Base-by-base conservation (phyloP, 2,888 invertebrate genomes). In the Lamproptera curius region DNA sequence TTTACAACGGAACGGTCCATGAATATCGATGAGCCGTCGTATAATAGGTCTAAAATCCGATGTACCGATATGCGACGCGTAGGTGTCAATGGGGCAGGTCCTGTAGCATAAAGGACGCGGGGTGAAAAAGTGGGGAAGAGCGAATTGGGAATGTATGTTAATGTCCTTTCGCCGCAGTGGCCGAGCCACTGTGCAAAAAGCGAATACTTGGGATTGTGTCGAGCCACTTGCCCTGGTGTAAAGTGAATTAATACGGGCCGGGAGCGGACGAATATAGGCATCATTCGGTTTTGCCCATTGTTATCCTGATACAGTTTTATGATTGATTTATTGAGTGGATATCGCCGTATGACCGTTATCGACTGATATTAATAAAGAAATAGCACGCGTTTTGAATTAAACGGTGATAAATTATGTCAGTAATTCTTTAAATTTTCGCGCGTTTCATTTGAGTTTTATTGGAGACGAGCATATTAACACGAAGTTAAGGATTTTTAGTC, bases 11-110 rank as follows among this genome's bases (percentile, higher is more conserved):
- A 67, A 63, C 69, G 65, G 59, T 68, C 72, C 74, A 75, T 77
- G 77, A 78, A 76, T 82, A 79, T 80, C 78, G 79, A 80, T 76
- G 76, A 75, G 76, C 65, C 65, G 68, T 70, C 72, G 64, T 73
- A 79, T 79, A 78, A 80, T 77, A 73, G 73, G 65, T 59, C 66
- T 66, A 67, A 74, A 71, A 73, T 70, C 63, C 52, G 61, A 67
- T 55, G 57, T 51, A 62, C 63, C 52, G 61, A 67, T 55, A 57
- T 51, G 62, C 69, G 71, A 60, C 58, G 77, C 72, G 82, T 83
- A 79, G 83, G 84, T 84, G 86, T 85, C 79, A 76, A 82, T 79
- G 72, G 70, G 70, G 67, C 14, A 64, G 61, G 59, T 61, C 70
- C 66, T 71, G 65, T 66, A 66, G 62, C 67, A 69, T 74, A 78